Evolutionary conservation across 1,140 invertebrate species (phyloP), one percentile per base, ranked within the genome.

Genomic region (Magallana ariakensis): DNA sequence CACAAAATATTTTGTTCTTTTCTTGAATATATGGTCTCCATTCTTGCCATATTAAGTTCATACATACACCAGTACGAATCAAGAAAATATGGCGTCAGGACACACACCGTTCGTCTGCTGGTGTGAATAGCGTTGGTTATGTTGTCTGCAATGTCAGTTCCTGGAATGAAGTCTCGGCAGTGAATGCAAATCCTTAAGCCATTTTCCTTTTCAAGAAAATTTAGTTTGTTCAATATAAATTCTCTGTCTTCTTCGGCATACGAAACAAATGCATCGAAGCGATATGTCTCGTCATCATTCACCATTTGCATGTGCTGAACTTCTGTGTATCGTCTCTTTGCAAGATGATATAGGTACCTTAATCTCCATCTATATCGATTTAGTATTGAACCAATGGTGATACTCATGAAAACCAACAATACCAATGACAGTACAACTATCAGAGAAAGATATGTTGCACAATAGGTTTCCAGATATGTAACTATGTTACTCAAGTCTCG

Each of bases 1-100:
- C 90, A 55, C 26, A 93, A 53, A 46, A 91, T 87, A 58, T 88
- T 81, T 54, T 87, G 80, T n/a, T 87, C 91, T 46, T 70, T 57
- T 46, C 87, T 54, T 19, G 90, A 87, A 62, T 91, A 87, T n/a
- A 90, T 81, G 16, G 87, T 87, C 19, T 93, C 91, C 90, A 91
- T 90, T 33, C 88, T 81, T 1, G 92, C 91, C 92, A 92, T 94
- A 87, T 96, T 95, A 11, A 96, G 95, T 92, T 97, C 96, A 95
- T 96, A 97, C 75, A 95, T 90, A 91, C 96, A 96, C 96, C 96
- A 97, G 53, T 96, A 95, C 11, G 96, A 96, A 88, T 95, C 95
- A 0, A 95, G 95, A 91, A 96, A 96, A 66, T 95, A 94, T 89
- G 96, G 95, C 86, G 96, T 96, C 58, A 97, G 94, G 19, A 97